phyloP scores from a whole-genome alignment of 1,140 invertebrate species.

The Oryctes rhinoceros region DNA sequence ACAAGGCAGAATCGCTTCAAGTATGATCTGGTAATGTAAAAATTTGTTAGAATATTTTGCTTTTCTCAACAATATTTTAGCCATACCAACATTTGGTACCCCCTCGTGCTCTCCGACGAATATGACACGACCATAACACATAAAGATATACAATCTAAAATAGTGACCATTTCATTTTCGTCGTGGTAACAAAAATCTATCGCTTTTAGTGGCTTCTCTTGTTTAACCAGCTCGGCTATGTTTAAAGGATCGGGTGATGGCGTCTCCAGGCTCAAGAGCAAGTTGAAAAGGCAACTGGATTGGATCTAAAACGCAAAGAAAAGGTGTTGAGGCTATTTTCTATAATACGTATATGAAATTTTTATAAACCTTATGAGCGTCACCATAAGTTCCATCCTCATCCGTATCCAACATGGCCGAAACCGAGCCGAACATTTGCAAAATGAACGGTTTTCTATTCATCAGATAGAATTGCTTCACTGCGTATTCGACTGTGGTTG shows the following conservation, averaged over 20 bases:
- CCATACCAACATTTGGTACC: constrained; percentile 95
- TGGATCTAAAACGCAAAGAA: constrained; percentile 73
- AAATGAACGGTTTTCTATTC: constrained; percentile 97
- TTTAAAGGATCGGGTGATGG: constrained; percentile 93
- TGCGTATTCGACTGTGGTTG: constrained; percentile 95
- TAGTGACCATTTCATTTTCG: constrained; percentile 93
- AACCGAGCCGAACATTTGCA: constrained; percentile 99
- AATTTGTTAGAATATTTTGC: neutral
- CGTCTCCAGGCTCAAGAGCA: constrained; percentile 91
- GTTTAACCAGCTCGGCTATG: constrained; percentile 94
- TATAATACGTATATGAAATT: no score
- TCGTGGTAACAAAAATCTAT: constrained; percentile 98
- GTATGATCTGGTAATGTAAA: constrained; percentile 75
- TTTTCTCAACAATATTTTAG: neutral
- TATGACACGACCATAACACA: constrained; percentile 98
- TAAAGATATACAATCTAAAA: constrained; percentile 92
- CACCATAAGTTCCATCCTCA: constrained; percentile 82
- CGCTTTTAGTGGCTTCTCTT: constrained; percentile 95
- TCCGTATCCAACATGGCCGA: constrained; percentile 96
- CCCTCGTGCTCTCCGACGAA: constrained; percentile 92
- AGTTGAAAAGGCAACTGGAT: constrained; percentile 87
- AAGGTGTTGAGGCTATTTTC: no score
- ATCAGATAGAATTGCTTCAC: constrained; percentile 99
- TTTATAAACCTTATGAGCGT: constrained; percentile 84
- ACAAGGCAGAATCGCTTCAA: constrained; percentile 95